Evolutionary conservation across 1,140 invertebrate genomes (phyloP).

Genomic region (Caerostris darwini): DNA sequence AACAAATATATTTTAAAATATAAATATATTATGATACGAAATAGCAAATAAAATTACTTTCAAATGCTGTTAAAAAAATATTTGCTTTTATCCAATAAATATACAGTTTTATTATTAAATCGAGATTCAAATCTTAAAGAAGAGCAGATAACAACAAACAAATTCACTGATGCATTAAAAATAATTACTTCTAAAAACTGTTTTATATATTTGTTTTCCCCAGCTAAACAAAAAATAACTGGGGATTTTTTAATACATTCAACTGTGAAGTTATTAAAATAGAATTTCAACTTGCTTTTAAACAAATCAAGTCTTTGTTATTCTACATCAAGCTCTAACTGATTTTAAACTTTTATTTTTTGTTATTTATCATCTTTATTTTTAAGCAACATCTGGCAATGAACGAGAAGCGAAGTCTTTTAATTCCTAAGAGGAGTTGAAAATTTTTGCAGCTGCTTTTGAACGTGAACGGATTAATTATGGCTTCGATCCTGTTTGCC

Average conservation of each 20-base stretch:
- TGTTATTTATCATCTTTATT: background rate
- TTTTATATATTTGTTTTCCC: background rate
- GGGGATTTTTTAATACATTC: background rate
- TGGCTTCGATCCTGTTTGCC: conserved; percentile 28
- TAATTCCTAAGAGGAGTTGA: background rate
- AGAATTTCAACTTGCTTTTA: background rate
- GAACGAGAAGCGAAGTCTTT: background rate
- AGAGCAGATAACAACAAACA: background rate
- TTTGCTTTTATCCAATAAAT: too few species aligned
- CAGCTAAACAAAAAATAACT: background rate
- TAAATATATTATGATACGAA: too few species aligned
- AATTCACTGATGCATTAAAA: background rate
- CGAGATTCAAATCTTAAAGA: background rate
- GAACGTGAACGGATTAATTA: conserved; percentile 58
- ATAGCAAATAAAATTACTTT: too few species aligned
- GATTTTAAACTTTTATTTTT: background rate
- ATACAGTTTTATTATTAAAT: too few species aligned
- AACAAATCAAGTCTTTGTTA: background rate
- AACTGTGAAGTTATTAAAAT: background rate
- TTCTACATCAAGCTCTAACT: background rate
- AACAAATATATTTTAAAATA: too few species aligned
- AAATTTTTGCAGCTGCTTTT: conserved; percentile 56
- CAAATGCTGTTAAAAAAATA: too few species aligned
- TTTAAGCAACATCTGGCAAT: conserved; percentile 3
- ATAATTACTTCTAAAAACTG: background rate